phyloP scores from a whole-genome alignment of 2,797 vertebrate genomes.

The Craterocephalus amniculus region DNA sequence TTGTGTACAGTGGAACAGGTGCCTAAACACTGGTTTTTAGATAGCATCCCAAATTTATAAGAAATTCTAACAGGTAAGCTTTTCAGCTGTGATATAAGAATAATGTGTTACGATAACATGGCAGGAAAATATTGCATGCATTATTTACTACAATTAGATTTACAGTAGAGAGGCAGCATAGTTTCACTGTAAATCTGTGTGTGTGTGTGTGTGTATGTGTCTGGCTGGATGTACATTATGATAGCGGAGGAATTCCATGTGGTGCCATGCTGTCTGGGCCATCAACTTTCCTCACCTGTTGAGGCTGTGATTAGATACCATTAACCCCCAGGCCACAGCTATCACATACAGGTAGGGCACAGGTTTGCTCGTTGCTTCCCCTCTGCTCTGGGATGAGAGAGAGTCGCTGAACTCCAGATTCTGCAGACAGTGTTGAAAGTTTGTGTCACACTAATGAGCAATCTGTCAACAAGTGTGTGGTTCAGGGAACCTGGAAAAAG shows the following conservation, averaged over 20 bases:
- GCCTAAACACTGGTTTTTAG: constrained; percentile 23
- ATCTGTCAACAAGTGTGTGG: constrained; percentile 70
- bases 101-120: constrained; percentile 7
- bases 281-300: constrained; percentile 71
- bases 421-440: constrained; percentile 72
- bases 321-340: constrained; percentile 65
- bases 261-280: constrained; percentile 73
- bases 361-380: constrained; percentile 34
- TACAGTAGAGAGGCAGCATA: constrained; percentile 10
- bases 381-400: constrained; percentile 47
- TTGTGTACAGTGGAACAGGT: constrained; percentile 27
- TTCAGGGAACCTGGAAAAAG: constrained; percentile 41
- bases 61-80: not conserved
- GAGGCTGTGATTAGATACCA: constrained; percentile 77
- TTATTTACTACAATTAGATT: constrained; percentile 23
- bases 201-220: constrained; percentile 54
- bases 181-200: constrained; percentile 38
- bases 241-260: constrained; percentile 67
- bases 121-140: not conserved
- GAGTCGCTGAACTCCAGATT: constrained; percentile 56
- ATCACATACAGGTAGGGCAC: constrained; percentile 65
- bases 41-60: too few species aligned
- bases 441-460: constrained; percentile 72
- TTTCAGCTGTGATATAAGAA: constrained; percentile 4
- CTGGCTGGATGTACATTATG: constrained; percentile 57